Conservation (phyloP, 2,113 vertebrate genomes). For the Cisticola juncidis region DNA sequence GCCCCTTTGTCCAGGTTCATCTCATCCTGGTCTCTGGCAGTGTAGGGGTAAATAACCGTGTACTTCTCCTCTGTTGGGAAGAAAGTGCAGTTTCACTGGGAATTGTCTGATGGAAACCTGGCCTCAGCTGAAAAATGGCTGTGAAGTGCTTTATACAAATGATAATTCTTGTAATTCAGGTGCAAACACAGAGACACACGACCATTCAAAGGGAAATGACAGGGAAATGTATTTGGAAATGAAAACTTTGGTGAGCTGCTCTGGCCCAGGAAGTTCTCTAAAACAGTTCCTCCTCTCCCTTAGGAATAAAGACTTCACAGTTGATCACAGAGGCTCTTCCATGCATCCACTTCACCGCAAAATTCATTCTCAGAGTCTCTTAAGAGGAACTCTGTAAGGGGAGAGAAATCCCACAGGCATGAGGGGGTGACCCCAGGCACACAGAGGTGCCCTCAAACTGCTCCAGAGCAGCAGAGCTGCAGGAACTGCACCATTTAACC, state of each 20-base stretch:
- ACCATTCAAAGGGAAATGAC: not conserved
- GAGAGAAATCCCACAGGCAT: not conserved
- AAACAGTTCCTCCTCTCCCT: not conserved
- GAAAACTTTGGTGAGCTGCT: not conserved
- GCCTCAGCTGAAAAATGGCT: not conserved
- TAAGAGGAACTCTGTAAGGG: not conserved
- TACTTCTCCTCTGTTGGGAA: conserved; percentile 89
- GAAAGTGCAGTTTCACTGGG: not conserved
- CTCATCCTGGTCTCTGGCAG: conserved; percentile 92
- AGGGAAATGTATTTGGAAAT: conserved; percentile 9
- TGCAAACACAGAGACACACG: not conserved
- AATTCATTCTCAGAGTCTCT: not conserved
- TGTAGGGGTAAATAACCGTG: conserved; percentile 90
- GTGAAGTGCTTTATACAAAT: not conserved
- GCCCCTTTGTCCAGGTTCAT: conserved; percentile 92
- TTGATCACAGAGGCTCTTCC: not conserved
- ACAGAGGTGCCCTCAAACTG: not conserved
- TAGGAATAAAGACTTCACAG: not conserved
- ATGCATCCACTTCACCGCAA: not conserved
- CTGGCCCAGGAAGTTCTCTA: not conserved
- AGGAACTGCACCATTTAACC: not conserved
- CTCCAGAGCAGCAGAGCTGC: not conserved
- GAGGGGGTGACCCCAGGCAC: not conserved
- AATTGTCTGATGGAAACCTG: not conserved
- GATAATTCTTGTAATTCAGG: not conserved